phyloP scores from a whole-genome alignment of 2,888 invertebrate species.

The Heliconius charithonia region DNA sequence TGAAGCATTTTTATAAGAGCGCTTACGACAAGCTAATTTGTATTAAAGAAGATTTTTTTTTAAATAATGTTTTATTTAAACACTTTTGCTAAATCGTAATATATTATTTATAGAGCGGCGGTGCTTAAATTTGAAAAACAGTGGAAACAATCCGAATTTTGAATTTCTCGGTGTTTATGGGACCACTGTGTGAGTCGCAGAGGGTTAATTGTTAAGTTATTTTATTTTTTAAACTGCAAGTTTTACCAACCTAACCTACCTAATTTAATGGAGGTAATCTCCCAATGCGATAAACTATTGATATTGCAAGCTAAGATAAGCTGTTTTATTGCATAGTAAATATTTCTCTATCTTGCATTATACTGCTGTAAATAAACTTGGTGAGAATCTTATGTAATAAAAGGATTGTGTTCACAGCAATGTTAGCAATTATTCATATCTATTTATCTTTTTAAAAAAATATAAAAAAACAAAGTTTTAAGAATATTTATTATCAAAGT shows the following conservation, averaged over 20 bases:
- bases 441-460: neutral
- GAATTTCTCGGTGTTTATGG: too few species aligned
- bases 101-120: neutral
- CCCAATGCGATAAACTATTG: neutral
- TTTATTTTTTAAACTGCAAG: neutral
- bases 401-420: neutral
- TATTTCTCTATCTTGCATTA: conserved; percentile 9
- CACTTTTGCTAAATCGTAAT: neutral
- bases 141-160: too few species aligned
- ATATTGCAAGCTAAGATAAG: neutral
- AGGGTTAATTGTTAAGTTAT: neutral
- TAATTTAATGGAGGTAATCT: conserved; percentile 1
- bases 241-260: neutral
- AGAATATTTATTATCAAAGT: too few species aligned
- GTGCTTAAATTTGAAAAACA: too few species aligned
- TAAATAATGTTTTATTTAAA: too few species aligned
- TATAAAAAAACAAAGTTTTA: too few species aligned
- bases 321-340: conserved; percentile 2
- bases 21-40: too few species aligned
- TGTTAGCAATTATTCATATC: neutral
- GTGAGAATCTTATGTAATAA: neutral
- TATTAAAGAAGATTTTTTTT: neutral
- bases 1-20: too few species aligned
- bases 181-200: too few species aligned
- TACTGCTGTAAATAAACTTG: neutral